phyloP scores from a whole-genome alignment of 2,797 vertebrate genomes.

The Enteromius viviparus region DNA sequence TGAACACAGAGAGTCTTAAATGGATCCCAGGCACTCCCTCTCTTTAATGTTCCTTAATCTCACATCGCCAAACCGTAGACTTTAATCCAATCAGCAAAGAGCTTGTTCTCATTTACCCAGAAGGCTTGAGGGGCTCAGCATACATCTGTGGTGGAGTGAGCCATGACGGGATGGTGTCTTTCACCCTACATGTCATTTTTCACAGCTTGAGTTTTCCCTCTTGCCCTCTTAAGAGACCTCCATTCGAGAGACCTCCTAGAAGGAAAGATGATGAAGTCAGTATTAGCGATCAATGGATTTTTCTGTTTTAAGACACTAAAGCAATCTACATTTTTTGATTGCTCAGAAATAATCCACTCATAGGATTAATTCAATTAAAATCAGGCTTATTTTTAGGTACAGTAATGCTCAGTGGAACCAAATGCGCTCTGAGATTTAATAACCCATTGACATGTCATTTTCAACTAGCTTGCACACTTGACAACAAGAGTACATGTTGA shows the following conservation, averaged over 20 bases:
- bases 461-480: not conserved
- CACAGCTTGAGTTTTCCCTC: constrained; percentile 29
- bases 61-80: constrained; percentile 37
- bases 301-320: constrained; percentile 29
- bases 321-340: constrained; percentile 30
- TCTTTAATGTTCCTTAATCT: constrained; percentile 53
- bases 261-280: constrained; percentile 28
- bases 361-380: constrained; percentile 29
- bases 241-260: constrained; percentile 7
- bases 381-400: constrained; percentile 7
- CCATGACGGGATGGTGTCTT: constrained; percentile 36
- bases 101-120: constrained; percentile 55
- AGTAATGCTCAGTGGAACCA: constrained; percentile 13
- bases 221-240: constrained; percentile 41
- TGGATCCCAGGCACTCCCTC: constrained; percentile 52
- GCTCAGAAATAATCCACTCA: constrained; percentile 28
- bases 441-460: constrained; percentile 3
- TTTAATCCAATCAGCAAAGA: constrained; percentile 63
- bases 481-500: constrained; percentile 17
- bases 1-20: constrained; percentile 54
- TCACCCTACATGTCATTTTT: constrained; percentile 42
- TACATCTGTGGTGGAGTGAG: constrained; percentile 45
- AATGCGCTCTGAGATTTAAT: not conserved
- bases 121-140: constrained; percentile 38
- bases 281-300: constrained; percentile 39